Base-by-base conservation (phyloP, 2,797 vertebrate genomes). In the Thripadectes ignobilis region DNA sequence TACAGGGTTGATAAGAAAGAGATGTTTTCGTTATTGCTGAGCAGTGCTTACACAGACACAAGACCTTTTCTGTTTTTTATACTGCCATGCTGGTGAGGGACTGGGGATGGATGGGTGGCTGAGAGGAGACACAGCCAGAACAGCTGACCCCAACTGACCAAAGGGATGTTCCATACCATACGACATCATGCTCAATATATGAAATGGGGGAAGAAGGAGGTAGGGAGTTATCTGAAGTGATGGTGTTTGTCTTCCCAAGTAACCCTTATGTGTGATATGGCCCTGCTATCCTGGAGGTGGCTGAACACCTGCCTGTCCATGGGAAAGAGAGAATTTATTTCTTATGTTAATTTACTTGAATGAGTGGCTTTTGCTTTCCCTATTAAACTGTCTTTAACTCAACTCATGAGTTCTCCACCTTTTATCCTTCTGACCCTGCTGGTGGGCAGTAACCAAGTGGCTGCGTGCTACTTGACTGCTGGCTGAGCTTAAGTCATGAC, bases 21-120 rank as follows among this genome's bases (percentile, higher is more conserved):
- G 34, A 41, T 46, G 10, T 20, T 84, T 78, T 72, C 46, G 9
- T 52, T 52, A 29, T 23, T 46, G 24, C 24, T 58, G 45, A n/a
- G 24, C 51, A 45, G 0, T 1, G 9, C 29, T 63, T 63, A 10
- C 17, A 6, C 18, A 30, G 24, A 71, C 12, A 24, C 66, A 71
- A 46, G 17, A 8, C 8, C 1, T 36, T 66, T 63, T 23, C 20
- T 63, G 14, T 38, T 34, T 43, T 46, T 46, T 0, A 0, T 24
- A 17, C 0, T 0, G 9, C 21, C 26, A 12, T 0, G 1, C 15
- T 41, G 46, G 29, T 1, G 6, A 54, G 7, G 30, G 14, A 7
- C 6, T 23, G 15, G 5, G 24, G 2, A 4, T 54, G 4, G 10
- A 4, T 41, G 22, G 18, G 10, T 9, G 6, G 0, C 0, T 72